Evolutionary conservation across 1,140 invertebrate genomes (phyloP).

Genomic region (Aphaenogaster rudis): DNA sequence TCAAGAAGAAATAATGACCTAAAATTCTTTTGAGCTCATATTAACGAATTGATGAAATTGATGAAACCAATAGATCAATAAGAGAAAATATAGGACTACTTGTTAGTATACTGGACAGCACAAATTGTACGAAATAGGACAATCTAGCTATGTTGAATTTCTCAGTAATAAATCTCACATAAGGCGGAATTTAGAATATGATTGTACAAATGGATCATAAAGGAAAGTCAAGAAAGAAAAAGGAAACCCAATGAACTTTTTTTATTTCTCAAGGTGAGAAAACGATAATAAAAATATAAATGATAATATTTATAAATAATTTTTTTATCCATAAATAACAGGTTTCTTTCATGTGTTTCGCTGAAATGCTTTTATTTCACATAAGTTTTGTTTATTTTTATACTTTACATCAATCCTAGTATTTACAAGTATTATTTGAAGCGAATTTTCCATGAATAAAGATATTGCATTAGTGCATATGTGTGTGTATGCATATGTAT

Average conservation of each 20-base stretch:
- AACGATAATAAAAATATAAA: neutral
- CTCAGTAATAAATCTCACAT: neutral
- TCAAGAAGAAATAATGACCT: neutral
- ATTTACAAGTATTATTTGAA: conserved; percentile 70
- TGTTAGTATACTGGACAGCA: conserved; percentile 19
- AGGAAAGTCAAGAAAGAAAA: neutral
- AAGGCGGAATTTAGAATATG: neutral
- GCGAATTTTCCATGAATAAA: conserved; percentile 33
- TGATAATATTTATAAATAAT: neutral
- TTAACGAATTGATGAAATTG: neutral
- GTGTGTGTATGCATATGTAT: neutral
- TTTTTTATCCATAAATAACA: neutral
- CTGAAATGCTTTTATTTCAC: conserved; percentile 48
- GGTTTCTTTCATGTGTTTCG: neutral
- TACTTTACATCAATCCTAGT: conserved; percentile 71
- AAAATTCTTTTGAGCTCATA: neutral
- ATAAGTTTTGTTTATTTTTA: conserved; percentile 65
- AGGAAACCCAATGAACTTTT: neutral
- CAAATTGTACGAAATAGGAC: neutral
- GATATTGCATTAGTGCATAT: conserved; percentile 27
- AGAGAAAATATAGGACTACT: neutral
- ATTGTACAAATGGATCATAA: neutral
- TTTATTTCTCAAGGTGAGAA: neutral
- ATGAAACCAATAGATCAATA: neutral
- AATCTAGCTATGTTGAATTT: neutral